Base-by-base conservation (phyloP, 2,888 invertebrate genomes). In the Eretmocerus hayati region DNA sequence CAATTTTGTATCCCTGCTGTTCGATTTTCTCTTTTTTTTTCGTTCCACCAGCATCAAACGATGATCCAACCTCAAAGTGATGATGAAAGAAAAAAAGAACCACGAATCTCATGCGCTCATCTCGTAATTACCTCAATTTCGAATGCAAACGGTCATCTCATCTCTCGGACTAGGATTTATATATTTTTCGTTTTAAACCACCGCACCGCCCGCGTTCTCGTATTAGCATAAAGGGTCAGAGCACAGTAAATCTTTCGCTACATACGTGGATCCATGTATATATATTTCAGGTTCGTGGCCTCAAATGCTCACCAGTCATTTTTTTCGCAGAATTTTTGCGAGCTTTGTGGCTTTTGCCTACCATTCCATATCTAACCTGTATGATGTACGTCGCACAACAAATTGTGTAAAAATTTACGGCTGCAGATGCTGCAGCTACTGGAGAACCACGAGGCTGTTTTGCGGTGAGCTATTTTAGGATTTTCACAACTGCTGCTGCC, bases 81-180 rank as follows among this genome's bases (percentile, higher is more conserved):
- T n/a, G n/a, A n/a, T n/a, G n/a, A n/a, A n/a, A n/a, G n/a, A n/a
- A n/a, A n/a, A n/a, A n/a, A n/a, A n/a, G n/a, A n/a, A n/a, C n/a
- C 5, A 21, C 15, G 18, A 44, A 43, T 35, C 46, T 43, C 40
- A 44, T 43, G 49, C 46, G 41, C 48, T 45, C 20, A 39, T 9
- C 15, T n/a, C 37, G 49, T 53, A 53, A 53, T 53, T 53, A 49
- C 46, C 49, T 46, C 49, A 49, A 53, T 53, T 53, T 53, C 52
- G 49, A 53, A 53, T 53, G 49, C 49, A 53, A 53, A 53, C 49
- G 52, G 46, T 41, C 45, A 40, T 36, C 46, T 8, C 43, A n/a
- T 9, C 8, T 39, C 39, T 19, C 35, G 15, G 33, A 15, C 31
- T 11, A 37, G 52, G 46, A 49, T 49, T 49, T 46, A 53, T 49